Base-by-base conservation (phyloP, 2,888 invertebrate species). In the Trissolcus japonicus region DNA sequence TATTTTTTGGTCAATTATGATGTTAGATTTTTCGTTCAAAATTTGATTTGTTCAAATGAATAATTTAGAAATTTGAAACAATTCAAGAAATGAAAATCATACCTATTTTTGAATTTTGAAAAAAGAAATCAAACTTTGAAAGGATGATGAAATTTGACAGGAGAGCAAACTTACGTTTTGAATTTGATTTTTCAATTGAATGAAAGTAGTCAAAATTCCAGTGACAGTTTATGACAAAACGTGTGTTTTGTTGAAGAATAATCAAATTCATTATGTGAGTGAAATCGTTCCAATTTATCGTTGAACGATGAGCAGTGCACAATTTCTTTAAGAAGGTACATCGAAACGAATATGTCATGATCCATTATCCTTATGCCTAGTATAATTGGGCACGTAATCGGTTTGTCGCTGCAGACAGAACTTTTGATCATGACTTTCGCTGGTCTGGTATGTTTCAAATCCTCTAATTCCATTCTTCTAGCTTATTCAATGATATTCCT, bases 401-500 rank as follows among this genome's bases (percentile, higher is more conserved):
- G 83, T 53, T 56, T 84, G 46, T 80, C 83, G 11, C 81, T 84
- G 60, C 83, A 84, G 62, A 83, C 83, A 4, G 85, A 87, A 81
- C 79, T 87, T 29, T 60, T 86, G 48, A 83, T 86, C 60, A 86
- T 86, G 84, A 85, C 83, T 67, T 57, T 83, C 4, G 50, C 86
- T n/a, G 87, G 86, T 56, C 65, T 86, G 83, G 88, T 87, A 79
- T 85, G 80, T 60, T 35, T 9, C 9, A 35, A 35, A 11, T 62
- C 61, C 19, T 35, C 9, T 35, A 11, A 19, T 11, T 48, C 14
- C 11, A 21, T 14, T 59, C 3, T 7, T 35, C 7, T n/a, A n/a
- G n/a, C n/a, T 46, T 54, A 25, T 54, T 50, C 1, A 16, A 50
- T 11, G 7, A 7, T 0, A 50, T 50, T 14, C 7, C 14, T 7